These are phyloP conservation scores for Pyrocephalus nanus DNA, from an alignment of 2,797 vertebrate genomes.

Conservation along the genomic window DNA sequence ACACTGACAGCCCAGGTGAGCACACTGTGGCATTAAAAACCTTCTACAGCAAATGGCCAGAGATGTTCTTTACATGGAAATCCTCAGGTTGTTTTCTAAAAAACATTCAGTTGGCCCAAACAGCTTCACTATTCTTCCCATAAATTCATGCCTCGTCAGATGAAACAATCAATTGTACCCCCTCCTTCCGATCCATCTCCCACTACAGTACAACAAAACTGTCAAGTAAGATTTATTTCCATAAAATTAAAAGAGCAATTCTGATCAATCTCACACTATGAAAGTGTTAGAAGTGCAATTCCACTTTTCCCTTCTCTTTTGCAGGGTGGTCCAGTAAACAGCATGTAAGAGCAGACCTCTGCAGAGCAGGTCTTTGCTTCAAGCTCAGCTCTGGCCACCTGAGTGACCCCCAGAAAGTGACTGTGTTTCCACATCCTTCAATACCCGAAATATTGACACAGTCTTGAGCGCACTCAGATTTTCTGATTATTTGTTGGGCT, in stretches of 20 bases:
- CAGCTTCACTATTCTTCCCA: not conserved
- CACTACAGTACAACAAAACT: not conserved
- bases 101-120: not conserved
- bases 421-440: not conserved
- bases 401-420: not conserved
- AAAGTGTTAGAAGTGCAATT: not conserved
- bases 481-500: not conserved
- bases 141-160: not conserved
- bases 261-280: not conserved
- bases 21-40: fast-evolving
- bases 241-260: not conserved
- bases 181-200: slow-evolving; percentile 39
- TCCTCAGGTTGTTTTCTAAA: not conserved
- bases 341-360: not conserved
- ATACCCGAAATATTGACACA: not conserved
- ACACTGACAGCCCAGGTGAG: fast-evolving
- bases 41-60: not conserved
- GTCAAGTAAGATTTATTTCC: slow-evolving; percentile 41
- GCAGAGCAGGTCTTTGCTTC: not conserved
- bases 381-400: not conserved
- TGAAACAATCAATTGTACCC: not conserved
- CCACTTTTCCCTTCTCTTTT: not conserved
- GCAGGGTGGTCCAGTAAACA: not conserved
- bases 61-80: not conserved
- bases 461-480: not conserved